Base-by-base conservation (phyloP, 2,797 vertebrate genomes). In the Menidia menidia region DNA sequence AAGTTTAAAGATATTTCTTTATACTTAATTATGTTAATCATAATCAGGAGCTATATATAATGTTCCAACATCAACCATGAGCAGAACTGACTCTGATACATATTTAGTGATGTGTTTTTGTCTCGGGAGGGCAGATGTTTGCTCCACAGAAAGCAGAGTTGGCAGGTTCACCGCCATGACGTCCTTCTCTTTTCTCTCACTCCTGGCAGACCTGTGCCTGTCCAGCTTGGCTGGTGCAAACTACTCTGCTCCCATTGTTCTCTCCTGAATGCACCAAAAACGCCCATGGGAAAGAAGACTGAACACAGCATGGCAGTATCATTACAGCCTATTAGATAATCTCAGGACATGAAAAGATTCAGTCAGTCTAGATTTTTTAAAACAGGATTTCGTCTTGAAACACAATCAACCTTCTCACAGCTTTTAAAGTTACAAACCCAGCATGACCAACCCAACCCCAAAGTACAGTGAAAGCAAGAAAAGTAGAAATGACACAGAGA, bases 201-300 rank as follows among this genome's bases (percentile, higher is more conserved):
- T 57, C 78, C 78, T 81, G 85, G 80, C 87, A 90, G 89, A 92
- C 89, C 87, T 90, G 92, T 84, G 84, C 58, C 76, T 59, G 75
- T 87, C 82, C 81, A 70, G 80, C 47, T 4, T 80, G 68, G 33
- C 73, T 54, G 33, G 73, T 88, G 86, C 87, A 86, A 89, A 45
- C 71, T 63, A 66, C 71, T 73, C 84, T 56, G 66, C 54, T 77
- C 15, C 61, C 62, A 88, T 92, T 91, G 82, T 87, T 91, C 75
- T 86, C 79, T 70, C 69, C 63, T 88, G 87, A 89, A 88, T 90
- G 83, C 83, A 82, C 74, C 84, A 69, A 84, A 69, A 84, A 57
- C 50, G 65, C 83, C 82, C 82, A 85, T 85, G 82, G 85, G 87
- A 84, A 64, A 75, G 75, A 58, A 60, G 78, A 55, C 80, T 79